These are phyloP conservation scores for Seira sanloemensis DNA, from an alignment of 2,888 invertebrate genomes.

Conservation along the genomic window DNA sequence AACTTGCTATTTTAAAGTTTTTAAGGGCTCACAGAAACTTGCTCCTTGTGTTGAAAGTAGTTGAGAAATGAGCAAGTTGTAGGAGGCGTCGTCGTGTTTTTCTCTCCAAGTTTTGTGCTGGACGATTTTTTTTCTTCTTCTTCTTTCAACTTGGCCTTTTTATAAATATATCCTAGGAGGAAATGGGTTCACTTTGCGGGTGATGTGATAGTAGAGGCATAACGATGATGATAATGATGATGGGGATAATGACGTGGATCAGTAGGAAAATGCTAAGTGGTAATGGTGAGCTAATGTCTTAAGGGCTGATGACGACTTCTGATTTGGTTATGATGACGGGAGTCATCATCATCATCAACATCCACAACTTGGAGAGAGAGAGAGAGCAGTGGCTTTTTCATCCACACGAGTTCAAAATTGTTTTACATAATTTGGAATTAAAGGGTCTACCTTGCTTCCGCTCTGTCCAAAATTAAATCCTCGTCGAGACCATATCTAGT, in stretches of 20 bases:
- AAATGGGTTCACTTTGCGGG: too few relatives aligned
- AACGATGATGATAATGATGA: conserved; percentile 37
- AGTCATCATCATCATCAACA: too few relatives aligned
- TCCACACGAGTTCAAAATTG: too few relatives aligned
- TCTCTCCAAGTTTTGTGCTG: too few relatives aligned
- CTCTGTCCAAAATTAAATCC: too few relatives aligned
- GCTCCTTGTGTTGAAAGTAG: not conserved
- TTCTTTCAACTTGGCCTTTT: not conserved
- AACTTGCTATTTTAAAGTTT: conserved; percentile 45
- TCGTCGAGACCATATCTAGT: too few relatives aligned
- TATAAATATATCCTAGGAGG: not conserved
- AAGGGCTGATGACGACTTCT: conserved; percentile 29
- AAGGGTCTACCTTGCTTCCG: too few relatives aligned
- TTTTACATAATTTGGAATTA: too few relatives aligned
- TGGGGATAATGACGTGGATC: conserved; percentile 37
- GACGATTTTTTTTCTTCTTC: not conserved
- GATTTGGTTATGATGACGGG: conserved; percentile 31
- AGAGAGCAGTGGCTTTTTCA: too few relatives aligned
- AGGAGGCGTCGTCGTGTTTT: too few relatives aligned
- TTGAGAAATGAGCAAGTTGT: not conserved
- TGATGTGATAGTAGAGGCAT: not conserved
- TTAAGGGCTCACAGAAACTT: conserved; percentile 26
- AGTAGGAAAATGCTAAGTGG: conserved; percentile 18
- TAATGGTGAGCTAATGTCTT: conserved; percentile 34
- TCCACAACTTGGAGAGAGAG: too few relatives aligned